Evolutionary conservation across 2,113 vertebrate genomes (phyloP).

Genomic region (Toxostoma redivivum): DNA sequence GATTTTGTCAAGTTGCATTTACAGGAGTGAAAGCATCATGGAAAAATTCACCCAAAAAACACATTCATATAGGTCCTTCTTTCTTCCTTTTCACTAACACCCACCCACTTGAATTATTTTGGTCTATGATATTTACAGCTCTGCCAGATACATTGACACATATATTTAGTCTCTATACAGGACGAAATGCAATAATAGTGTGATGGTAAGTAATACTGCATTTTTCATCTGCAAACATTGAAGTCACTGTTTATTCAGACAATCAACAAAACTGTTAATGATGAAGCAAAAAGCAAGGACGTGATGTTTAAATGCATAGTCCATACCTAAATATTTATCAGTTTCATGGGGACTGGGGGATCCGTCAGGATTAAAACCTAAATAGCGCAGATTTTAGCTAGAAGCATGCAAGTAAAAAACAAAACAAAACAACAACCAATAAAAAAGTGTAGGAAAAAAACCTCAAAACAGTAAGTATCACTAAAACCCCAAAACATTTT

Average conservation of each 20-base stretch:
- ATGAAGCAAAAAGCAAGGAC: background rate
- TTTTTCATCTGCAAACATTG: background rate
- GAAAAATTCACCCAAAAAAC: background rate
- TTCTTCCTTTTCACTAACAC: constrained; percentile 4
- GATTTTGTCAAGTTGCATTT: background rate
- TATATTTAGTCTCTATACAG: background rate
- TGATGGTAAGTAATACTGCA: background rate
- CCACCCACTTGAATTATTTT: constrained; percentile 39
- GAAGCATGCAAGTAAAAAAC: background rate
- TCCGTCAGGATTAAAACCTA: background rate
- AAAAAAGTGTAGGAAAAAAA: background rate
- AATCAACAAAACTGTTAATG: background rate
- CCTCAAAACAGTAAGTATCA: background rate
- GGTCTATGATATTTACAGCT: constrained; percentile 12
- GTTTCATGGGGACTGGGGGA: background rate
- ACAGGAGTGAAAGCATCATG: background rate
- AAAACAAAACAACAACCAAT: background rate
- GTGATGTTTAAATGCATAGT: background rate
- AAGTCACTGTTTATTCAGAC: background rate
- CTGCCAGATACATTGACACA: background rate
- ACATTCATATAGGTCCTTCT: background rate
- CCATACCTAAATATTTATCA: background rate
- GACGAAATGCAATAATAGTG: background rate
- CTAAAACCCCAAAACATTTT: background rate
- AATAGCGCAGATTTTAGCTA: background rate